Evolutionary conservation across 2,113 vertebrate species (phyloP), one percentile per base, ranked within the genome.

Genomic region (Antechinus stuartii): DNA sequence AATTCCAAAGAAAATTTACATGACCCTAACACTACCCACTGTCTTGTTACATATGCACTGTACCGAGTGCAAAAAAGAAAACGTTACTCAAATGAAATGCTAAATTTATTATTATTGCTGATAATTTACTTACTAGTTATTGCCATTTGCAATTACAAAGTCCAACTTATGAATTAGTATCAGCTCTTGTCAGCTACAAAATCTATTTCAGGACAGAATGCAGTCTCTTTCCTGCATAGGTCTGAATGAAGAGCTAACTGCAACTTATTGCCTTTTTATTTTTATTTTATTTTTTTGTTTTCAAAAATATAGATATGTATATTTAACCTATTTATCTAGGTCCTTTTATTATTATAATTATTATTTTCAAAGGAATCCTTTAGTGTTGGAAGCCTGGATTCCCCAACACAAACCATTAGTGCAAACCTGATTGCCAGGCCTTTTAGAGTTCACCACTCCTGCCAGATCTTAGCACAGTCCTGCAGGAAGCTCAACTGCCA

Each of bases 31-130:
- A 94, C 7, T 46, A 97, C 94, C 97, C 97, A 96, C 96, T 96
- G 91, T 55, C 47, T 91, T 30, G 93, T 95, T 97, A 97, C 96
- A n/a, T 92, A 95, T 7, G 97, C 93, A 27, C 98, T 96, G 90
- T 92, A 22, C 68, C 92, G 0, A 0, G 94, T 98, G 97, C 97
- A 96, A 53, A 95, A 54, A 97, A 97, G 97, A 97, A 91, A 98
- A 97, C 94, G 93, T 92, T 92, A 96, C 96, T 98, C 93, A 96
- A 97, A 95, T 57, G 94, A 96, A 97, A 98, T 97, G 95, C 96
- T 98, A 93, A 91, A 92, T 96, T 98, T 95, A 97, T 98, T 99
- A 99, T 98, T 99, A 99, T 99, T 99, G 99, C 99, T 99, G 98
- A 98, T 96, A 98, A 96, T 95, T 98, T 96, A 95, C 95, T 98